These are phyloP conservation scores for Tarsius wallacei DNA, from an alignment of 2,797 vertebrate species.

Conservation along the genomic window DNA sequence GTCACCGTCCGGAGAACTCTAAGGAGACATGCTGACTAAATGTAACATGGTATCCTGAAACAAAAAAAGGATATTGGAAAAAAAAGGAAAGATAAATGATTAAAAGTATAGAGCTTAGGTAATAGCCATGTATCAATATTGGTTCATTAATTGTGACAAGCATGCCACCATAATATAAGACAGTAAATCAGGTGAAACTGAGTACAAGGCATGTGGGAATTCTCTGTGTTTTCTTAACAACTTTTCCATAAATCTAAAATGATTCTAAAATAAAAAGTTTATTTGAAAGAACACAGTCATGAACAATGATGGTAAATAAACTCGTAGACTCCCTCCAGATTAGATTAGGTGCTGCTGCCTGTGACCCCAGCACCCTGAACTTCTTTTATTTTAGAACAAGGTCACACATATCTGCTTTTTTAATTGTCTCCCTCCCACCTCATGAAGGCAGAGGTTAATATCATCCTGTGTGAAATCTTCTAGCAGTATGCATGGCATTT, in stretches of 20 bases:
- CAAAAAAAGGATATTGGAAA: background rate
- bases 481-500: background rate
- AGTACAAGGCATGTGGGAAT: background rate
- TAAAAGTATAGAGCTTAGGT: background rate
- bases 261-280: slow-evolving; percentile 25
- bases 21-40: background rate
- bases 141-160: slow-evolving; percentile 23
- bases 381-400: background rate
- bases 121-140: background rate
- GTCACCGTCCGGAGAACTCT: background rate
- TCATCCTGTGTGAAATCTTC: background rate
- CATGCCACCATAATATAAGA: background rate
- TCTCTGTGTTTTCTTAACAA: background rate
- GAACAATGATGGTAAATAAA: background rate
- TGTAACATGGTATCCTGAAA: background rate
- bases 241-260: background rate
- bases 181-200: slow-evolving; percentile 24
- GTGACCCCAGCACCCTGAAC: background rate
- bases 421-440: background rate
- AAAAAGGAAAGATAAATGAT: background rate
- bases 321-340: background rate
- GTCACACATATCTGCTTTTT: background rate
- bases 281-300: background rate
- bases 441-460: background rate
- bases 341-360: background rate